Base-by-base conservation (phyloP, 1,140 invertebrate genomes). In the Pachypsylla venusta region DNA sequence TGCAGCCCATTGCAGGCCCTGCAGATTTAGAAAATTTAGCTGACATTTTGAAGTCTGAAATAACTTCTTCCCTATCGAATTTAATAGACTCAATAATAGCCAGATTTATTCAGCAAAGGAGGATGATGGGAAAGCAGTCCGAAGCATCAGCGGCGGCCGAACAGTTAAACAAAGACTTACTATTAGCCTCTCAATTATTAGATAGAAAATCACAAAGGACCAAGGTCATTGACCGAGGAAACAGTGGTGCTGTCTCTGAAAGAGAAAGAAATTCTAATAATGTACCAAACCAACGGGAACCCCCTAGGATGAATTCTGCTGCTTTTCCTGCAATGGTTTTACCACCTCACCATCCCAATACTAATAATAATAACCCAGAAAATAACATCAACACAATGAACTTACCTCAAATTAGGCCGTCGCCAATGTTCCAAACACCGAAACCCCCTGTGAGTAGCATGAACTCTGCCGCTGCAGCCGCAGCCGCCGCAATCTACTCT, bases 1-100 rank as follows among this genome's bases (percentile, higher is more conserved):
- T 79, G 53, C 78, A 77, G 57, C 74, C 81, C 26, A 77, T 83
- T 62, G 81, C 80, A 0, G 82, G 80, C 24, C 76, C 82, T 48
- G 42, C 22, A 14, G 89, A 93, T 68, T 74, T 93, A 1, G 88
- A 94, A 71, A 84, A 85, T 54, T 74, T 94, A 42, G 87, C 89
- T 4, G 89, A 94, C 64, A 81, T 85, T 48, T 77, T 95, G 1
- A 95, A 95, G 74, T 82, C 81, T 30, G 91, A 95, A 76, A 87
- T 95, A 59, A 85, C 84, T 14, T 81, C 87, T 56, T 89, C 85
- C 3, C 70, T 93, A 42, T 80, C 83, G 3, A 85, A 82, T 60
- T 74, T 93, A n/a, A 89, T 95, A 60, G 92, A 95, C 71, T 86
- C 83, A 10, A 87, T 93, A 56, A 79, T 95, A 48, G 81, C 82